Percentiles rank a stretch among this genome's conserved stretches.
phyloP scores from a whole-genome alignment of 2,888 invertebrate genomes.

The Spodoptera exigua region DNA sequence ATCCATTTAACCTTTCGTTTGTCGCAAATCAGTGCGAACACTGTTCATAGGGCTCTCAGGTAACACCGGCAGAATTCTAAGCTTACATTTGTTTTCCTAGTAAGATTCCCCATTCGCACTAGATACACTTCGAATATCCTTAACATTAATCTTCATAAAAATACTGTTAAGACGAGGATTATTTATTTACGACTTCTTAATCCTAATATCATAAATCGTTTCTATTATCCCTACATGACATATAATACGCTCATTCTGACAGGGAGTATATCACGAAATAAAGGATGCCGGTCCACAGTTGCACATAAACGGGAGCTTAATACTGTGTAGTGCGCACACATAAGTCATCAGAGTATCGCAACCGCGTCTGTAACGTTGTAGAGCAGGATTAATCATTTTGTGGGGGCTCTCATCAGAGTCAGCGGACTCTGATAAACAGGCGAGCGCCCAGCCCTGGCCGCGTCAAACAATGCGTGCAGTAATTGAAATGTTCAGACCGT shows the following conservation, averaged over 20 bases:
- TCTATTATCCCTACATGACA: slow-evolving; percentile 37
- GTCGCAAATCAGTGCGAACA: no score
- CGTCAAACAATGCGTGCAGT: slow-evolving; percentile 74
- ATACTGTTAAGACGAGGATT: slow-evolving; percentile 35
- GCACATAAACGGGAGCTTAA: slow-evolving; percentile 52
- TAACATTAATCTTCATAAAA: slow-evolving; percentile 42
- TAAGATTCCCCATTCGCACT: slow-evolving; percentile 20
- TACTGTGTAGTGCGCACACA: slow-evolving; percentile 41
- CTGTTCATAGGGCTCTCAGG: slow-evolving; percentile 29
- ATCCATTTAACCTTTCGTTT: slow-evolving; percentile 46
- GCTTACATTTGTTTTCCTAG: slow-evolving; percentile 23
- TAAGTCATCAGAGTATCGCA: slow-evolving; percentile 44
- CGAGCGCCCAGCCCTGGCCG: slow-evolving; percentile 24
- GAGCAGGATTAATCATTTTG: slow-evolving; percentile 58
- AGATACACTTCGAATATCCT: slow-evolving; percentile 23
- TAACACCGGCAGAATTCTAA: slow-evolving; percentile 14
- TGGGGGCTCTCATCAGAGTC: slow-evolving; percentile 56
- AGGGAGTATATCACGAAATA: slow-evolving; percentile 52
- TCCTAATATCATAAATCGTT: slow-evolving; percentile 38
- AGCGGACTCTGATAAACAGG: slow-evolving; percentile 54
- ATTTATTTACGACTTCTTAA: slow-evolving; percentile 45
- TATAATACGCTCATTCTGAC: slow-evolving; percentile 40
- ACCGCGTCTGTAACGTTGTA: slow-evolving; percentile 49
- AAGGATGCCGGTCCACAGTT: slow-evolving; percentile 43
- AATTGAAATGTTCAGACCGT: slow-evolving; percentile 81